Percentiles rank a stretch among this genome's conserved stretches.
Evolutionary conservation across 2,888 invertebrate genomes (phyloP).

Genomic region (Protonemura montana): DNA sequence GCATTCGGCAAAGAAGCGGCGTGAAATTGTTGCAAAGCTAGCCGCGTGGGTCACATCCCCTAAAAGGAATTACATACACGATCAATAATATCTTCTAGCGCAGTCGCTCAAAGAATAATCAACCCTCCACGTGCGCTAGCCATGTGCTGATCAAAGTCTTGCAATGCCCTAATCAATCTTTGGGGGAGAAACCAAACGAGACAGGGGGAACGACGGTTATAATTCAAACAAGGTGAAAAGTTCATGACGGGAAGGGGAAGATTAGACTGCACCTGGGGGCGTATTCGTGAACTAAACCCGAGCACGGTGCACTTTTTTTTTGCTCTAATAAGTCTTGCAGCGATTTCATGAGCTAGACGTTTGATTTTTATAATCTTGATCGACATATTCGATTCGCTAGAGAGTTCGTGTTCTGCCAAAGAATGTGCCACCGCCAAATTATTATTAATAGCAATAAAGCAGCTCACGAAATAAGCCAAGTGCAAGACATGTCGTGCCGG

Average conservation of each 20-base stretch:
- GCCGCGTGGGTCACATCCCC: background rate
- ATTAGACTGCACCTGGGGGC: background rate
- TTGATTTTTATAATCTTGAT: background rate
- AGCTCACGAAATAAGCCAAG: background rate
- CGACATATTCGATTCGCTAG: background rate
- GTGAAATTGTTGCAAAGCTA: background rate
- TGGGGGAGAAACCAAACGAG: background rate
- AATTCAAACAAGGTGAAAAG: constrained; percentile 7
- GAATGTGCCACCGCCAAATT: background rate
- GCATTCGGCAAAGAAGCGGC: background rate
- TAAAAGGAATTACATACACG: background rate
- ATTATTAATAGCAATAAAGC: background rate
- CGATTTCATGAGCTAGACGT: background rate
- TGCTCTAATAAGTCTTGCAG: background rate
- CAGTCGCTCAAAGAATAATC: background rate
- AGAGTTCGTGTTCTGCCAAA: background rate
- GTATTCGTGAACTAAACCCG: background rate
- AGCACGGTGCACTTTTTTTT: background rate
- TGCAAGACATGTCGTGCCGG: background rate
- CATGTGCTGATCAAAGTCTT: background rate
- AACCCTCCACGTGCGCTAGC: background rate
- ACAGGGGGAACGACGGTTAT: background rate
- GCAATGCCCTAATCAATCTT: background rate
- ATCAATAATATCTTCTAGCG: background rate
- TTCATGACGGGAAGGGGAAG: background rate